Base-by-base conservation (phyloP, 1,140 invertebrate species). In the Panonychus citri region DNA sequence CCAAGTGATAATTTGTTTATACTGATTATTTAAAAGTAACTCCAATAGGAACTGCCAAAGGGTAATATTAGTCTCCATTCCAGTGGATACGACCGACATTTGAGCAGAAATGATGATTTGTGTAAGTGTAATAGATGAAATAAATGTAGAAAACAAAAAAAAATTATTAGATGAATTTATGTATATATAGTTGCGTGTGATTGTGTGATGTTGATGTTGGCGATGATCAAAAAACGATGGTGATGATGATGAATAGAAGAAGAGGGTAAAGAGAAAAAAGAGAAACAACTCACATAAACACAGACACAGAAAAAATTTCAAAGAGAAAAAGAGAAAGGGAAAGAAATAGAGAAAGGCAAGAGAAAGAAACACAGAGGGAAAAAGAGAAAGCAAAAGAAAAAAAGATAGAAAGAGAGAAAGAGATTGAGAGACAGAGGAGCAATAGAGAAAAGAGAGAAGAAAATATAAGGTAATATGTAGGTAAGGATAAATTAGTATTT, bases 31-130 rank as follows among this genome's bases (percentile, higher is more conserved):
- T 8, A 74, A 57, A 24, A 67, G 62, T 37, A 73, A 62, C 60
- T 74, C 72, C 42, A 74, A 62, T 4, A 74, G 64, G 60, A 74
- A 74, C 64, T 74, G 72, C 72, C 72, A 74, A 46, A 74, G 60
- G 3, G 72, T 74, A 10, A 74, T 72, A 49, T 64, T 68, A 5
- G 64, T 67, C 43, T 67, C 66, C 66, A 67, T 67, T 50, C 59
- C 65, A 64, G 53, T 24, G 52, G 28, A 57, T 58, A 49, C 51
- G 24, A 26, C 30, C 5, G 30, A 34, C 30, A 34, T 34, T 34
- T 4, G 15, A 21, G 17, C 15, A n/a, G 42, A 43, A 43, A 5
- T 17, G 19, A 39, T 17, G 37, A 39, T 10, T 10, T 39, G 37
- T 10, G 17, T 39, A 17, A 39, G 17, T 39, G 37, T 10, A 39